A percentile compares a stretch with the other conserved stretches of the same genome.
phyloP scores from a whole-genome alignment of 2,888 invertebrate species.

The Meloe dianella region DNA sequence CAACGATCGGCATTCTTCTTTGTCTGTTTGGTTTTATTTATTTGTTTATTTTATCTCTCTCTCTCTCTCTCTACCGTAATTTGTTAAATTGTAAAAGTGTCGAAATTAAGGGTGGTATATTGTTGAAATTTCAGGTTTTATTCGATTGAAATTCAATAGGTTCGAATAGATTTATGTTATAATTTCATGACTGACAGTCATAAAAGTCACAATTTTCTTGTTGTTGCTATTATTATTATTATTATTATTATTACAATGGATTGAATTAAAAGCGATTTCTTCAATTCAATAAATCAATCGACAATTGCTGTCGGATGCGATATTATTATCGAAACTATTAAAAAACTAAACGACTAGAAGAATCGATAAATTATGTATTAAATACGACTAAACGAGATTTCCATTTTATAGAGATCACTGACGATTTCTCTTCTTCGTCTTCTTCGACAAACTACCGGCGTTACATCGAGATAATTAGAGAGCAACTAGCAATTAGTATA shows the following conservation, averaged over 20 bases:
- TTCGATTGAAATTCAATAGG: neutral
- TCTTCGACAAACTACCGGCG: conserved; percentile 8
- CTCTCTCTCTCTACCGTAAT: neutral
- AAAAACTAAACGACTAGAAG: conserved; percentile 35
- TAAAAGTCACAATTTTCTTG: neutral
- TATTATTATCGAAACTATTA: conserved; percentile 40
- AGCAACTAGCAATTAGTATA: conserved; percentile 43
- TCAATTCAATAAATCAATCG: conserved; percentile 32
- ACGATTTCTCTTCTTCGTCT: too few relatives aligned
- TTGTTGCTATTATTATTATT: neutral
- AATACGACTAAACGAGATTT: conserved; percentile 8
- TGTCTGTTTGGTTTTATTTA: neutral
- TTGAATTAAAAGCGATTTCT: conserved; percentile 15
- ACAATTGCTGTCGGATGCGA: conserved; percentile 25
- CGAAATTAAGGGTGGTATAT: neutral
- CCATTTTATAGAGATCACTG: conserved; percentile 15
- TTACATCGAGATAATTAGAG: conserved; percentile 41
- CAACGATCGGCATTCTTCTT: neutral
- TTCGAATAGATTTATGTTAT: neutral
- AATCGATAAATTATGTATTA: conserved; percentile 37
- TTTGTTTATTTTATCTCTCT: too few relatives aligned
- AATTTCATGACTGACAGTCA: neutral
- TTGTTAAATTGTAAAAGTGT: neutral
- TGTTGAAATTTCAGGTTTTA: neutral
- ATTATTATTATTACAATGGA: neutral